Evolutionary conservation across 1,140 invertebrate species (phyloP), one percentile per base, ranked within the genome.

Genomic region (Berghia stephanieae): DNA sequence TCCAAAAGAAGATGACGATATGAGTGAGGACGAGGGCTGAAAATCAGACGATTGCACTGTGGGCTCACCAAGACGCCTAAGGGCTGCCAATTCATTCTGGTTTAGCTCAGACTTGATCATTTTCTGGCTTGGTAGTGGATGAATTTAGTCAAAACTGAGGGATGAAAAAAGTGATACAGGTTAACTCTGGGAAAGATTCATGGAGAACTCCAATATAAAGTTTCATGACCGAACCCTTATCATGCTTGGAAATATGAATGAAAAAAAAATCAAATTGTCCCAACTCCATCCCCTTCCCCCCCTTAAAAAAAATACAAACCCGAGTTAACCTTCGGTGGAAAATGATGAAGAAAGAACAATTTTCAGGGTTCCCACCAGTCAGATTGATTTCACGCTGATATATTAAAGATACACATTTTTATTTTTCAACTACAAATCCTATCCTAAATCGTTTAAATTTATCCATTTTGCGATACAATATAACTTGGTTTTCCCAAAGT

Each of bases 41-140:
- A 34, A 46, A 42, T 71, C 68, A 21, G 18, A 24, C 1, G 68
- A 63, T 31, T 46, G 42, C 24, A 71, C 43, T 24, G 66, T 38
- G 10, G 40, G 55, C 16, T 71, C 68, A 44, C 68, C 68, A 66
- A 66, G 52, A 24, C 69, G 71, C 43, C 77, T 77, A 46, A 82
- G 60, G 27, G 75, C 67, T 52, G 78, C 52, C 31, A 82, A 72
- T 13, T 80, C 77, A 66, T 80, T 80, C 42, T 73, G 71, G 72
- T 82, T 77, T 13, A 82, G 46, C 55, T 75, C 79, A 60, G 78
- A 67, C 68, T 80, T 79, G 18, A 79, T 77, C 81, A 82, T 82
- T 18, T 77, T 82, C 73, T 44, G 79, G 78, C 78, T 79, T 77
- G 42, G 79, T 36, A n/a, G 8, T 69, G 3, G 2, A 31, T 52